Evolutionary conservation across 2,888 invertebrate genomes (phyloP).

Genomic region (Ophion ventricosus): DNA sequence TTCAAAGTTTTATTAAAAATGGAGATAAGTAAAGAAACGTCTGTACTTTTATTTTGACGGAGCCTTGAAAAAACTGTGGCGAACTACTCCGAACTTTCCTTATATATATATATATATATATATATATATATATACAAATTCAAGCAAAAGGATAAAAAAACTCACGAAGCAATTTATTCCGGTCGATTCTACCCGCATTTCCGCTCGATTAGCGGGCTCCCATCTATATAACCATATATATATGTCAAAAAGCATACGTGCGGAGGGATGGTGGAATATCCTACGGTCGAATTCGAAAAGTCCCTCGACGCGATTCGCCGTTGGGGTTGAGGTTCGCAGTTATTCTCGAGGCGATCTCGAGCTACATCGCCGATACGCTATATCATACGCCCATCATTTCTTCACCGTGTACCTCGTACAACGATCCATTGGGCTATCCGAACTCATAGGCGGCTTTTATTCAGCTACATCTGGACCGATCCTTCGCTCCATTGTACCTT

Average conservation of each 20-base stretch:
- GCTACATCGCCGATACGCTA: conserved; percentile 2
- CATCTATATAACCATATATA: not conserved
- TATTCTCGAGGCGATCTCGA: conserved; percentile 18
- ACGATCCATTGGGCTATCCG: not conserved
- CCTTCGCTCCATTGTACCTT: not conserved
- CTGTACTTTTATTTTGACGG: too few species aligned
- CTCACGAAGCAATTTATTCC: conserved; percentile 68
- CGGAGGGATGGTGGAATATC: conserved; percentile 21
- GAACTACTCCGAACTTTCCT: too few species aligned
- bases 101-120: too few species aligned
- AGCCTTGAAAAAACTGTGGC: too few species aligned
- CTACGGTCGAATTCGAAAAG: conserved; percentile 38
- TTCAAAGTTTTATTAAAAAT: too few species aligned
- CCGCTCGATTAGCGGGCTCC: conserved; percentile 71
- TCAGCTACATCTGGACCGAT: not conserved
- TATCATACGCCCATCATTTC: not conserved
- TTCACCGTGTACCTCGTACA: not conserved
- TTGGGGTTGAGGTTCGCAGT: not conserved
- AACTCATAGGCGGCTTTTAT: not conserved
- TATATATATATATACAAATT: conserved; percentile 3
- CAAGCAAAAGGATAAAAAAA: conserved; percentile 2
- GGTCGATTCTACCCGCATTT: conserved; percentile 69
- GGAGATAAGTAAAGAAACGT: too few species aligned
- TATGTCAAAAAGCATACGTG: conserved; percentile 4
- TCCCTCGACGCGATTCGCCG: conserved; percentile 20